Percentiles rank a stretch among this genome's conserved stretches.
phyloP scores from a whole-genome alignment of 1,140 invertebrate genomes.

The Diorhabda carinulata region DNA sequence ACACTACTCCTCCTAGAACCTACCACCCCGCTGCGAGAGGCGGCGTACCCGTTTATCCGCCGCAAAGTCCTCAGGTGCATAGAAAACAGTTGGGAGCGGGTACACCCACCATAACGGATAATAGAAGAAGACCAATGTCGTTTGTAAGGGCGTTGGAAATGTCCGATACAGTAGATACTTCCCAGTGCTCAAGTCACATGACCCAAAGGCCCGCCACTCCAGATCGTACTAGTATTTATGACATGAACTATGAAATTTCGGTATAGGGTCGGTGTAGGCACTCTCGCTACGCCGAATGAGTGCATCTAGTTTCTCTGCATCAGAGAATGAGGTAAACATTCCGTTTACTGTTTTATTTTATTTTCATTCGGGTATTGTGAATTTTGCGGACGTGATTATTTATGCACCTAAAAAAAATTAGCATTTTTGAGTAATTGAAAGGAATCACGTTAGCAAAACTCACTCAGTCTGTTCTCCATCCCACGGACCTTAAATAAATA shows the following conservation, averaged over 20 bases:
- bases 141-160: constrained; percentile 92
- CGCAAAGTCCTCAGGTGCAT: constrained; percentile 62
- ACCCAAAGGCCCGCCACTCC: constrained; percentile 58
- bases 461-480: constrained; percentile 5
- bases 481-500: constrained; percentile 23
- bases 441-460: neutral
- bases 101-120: constrained; percentile 42
- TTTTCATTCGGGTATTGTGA: constrained; percentile 12
- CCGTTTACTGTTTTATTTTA: constrained; percentile 28
- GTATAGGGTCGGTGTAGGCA: constrained; percentile 60
- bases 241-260: constrained; percentile 95
- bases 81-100: constrained; percentile 44
- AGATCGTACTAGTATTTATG: constrained; percentile 84
- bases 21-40: constrained; percentile 62
- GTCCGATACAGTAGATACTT: constrained; percentile 74
- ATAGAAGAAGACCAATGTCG: constrained; percentile 74
- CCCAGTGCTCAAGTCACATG: constrained; percentile 36
- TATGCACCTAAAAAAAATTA: neutral
- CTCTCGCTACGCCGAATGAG: constrained; percentile 45
- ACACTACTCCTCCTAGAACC: constrained; percentile 39
- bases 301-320: constrained; percentile 45
- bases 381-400: neutral
- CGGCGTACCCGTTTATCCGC: constrained; percentile 66
- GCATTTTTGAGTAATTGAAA: neutral
- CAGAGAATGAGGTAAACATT: constrained; percentile 43